These are phyloP conservation scores for Nebria ingens DNA, from an alignment of 1,140 invertebrate genomes.

Conservation along the genomic window DNA sequence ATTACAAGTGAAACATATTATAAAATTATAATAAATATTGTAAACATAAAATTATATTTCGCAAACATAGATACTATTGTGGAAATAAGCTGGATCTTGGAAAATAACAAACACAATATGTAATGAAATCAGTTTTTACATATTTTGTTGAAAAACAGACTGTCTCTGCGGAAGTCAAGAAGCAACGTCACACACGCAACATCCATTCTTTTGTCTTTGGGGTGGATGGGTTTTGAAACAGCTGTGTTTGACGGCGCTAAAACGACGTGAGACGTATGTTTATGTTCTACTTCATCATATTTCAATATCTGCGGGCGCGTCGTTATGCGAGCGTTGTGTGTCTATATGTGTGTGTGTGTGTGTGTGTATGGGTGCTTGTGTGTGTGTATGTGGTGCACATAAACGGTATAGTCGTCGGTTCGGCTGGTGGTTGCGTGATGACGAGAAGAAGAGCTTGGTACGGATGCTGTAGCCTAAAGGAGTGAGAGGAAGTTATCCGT, in stretches of 20 bases:
- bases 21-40: no score
- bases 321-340: neutral
- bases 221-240: no score
- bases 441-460: neutral
- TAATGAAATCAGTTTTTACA: neutral
- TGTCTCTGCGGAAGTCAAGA: no score
- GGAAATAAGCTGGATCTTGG: neutral
- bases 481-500: neutral
- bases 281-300: slow-evolving; percentile 9
- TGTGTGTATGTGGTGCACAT: no score
- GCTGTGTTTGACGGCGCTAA: slow-evolving; percentile 1
- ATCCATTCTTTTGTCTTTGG: neutral
- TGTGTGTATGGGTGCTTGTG: no score
- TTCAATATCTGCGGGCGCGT: slow-evolving; percentile 3
- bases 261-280: neutral
- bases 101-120: neutral
- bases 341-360: no score
- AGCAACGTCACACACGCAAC: no score
- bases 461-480: neutral
- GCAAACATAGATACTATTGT: no score
- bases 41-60: no score
- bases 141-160: neutral
- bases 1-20: no score
- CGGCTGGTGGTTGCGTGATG: neutral
- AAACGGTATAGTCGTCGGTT: neutral